Evolutionary conservation across 2,888 invertebrate genomes (phyloP), one percentile per base, ranked within the genome.

Genomic region (Drosophila setosimentum): DNA sequence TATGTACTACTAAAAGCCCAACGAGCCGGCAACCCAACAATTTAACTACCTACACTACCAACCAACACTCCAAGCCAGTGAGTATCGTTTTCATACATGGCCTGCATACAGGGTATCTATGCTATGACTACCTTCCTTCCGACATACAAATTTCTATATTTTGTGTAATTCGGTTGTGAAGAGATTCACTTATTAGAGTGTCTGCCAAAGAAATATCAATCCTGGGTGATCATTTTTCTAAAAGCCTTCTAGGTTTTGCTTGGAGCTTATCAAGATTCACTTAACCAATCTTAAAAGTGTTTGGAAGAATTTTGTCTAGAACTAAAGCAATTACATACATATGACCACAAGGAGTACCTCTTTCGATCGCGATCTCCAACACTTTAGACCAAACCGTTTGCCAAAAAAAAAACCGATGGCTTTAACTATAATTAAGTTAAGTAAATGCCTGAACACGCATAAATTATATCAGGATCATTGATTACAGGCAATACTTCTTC

Each of bases 1-100:
- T 78, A 68, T 68, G 74, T 24, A 55, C 55, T 49, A 67, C 63
- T 57, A 54, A 65, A 66, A 62, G 54, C 65, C 61, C 64, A 62
- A 55, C 68, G 54, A 60, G 60, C 35, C 53, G 50, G n/a, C 55
- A 54, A 55, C 24, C 61, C 61, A 61, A 42, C 68, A n/a, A 58
- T 27, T 48, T 53, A 62, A 48, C 45, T 18, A 57, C 55, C 30
- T 29, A 61, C 10, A 13, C 51, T 27, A 24, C 51, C 11, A 57
- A 29, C 57, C 64, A 50, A 68, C 59, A 62, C 42, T 24, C 24
- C 45, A n/a, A 18, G 16, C 30, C 50, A 35, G 27, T 13, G 18
- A 18, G 42, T 51, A 33, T 21, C 27, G 32, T 63, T 24, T 24
- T 13, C 50, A 27, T 21, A 50, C n/a, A 37, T 35, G 72, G 24